phyloP scores from a whole-genome alignment of 2,797 vertebrate species.

The Falco columbarius region DNA sequence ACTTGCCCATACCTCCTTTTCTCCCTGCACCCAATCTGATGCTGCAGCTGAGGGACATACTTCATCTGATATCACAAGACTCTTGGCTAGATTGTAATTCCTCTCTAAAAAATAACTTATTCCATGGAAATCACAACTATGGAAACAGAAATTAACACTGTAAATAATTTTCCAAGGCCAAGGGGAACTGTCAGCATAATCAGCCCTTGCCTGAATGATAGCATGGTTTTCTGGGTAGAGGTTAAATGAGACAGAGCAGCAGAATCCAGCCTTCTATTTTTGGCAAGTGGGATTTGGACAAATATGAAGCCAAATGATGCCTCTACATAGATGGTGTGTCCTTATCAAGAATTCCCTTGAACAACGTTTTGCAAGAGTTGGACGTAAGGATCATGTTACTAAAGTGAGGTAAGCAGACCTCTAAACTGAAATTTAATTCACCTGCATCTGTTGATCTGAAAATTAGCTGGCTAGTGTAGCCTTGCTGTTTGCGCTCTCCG shows the following conservation, averaged over 20 bases:
- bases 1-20: background rate
- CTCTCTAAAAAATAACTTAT: background rate
- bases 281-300: background rate
- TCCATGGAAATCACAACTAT: background rate
- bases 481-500: background rate
- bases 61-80: background rate
- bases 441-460: background rate
- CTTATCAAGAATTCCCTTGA: background rate
- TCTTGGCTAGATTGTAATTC: background rate
- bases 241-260: background rate
- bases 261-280: background rate
- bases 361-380: background rate
- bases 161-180: background rate
- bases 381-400: background rate
- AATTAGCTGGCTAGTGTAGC: background rate
- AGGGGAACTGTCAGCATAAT: background rate
- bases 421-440: background rate
- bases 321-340: background rate
- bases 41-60: background rate
- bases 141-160: background rate
- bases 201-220: background rate
- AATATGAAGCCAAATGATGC: background rate
- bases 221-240: background rate
- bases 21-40: background rate
- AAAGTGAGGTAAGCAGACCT: background rate